These are phyloP conservation scores for Meghimatium bilineatum DNA, from an alignment of 2,888 invertebrate genomes.

Conservation along the genomic window DNA sequence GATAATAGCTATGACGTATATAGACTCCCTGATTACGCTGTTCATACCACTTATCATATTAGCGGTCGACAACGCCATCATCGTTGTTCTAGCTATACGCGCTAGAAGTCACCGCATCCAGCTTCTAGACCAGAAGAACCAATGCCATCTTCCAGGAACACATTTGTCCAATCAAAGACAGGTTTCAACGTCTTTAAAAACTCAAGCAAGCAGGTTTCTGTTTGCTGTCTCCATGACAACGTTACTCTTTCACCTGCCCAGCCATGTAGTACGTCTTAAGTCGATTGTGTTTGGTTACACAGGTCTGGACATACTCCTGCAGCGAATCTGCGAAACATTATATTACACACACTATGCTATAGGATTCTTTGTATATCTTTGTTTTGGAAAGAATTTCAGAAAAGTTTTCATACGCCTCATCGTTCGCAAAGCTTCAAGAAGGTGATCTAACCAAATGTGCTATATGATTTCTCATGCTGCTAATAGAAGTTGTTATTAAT, in stretches of 20 bases:
- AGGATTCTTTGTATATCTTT: conserved; percentile 27
- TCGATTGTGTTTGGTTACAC: conserved; percentile 5
- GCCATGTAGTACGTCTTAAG: conserved; percentile 29
- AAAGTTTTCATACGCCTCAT: conserved; percentile 5
- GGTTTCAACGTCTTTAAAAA: conserved; percentile 14
- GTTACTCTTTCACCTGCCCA: conserved; percentile 35
- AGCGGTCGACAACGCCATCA: conserved; percentile 23
- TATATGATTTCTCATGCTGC: too few species aligned
- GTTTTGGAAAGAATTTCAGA: conserved; percentile 32
- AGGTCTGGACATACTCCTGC: not conserved
- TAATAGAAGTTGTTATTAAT: too few species aligned
- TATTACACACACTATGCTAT: conserved; percentile 36
- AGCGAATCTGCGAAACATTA: conserved; percentile 14
- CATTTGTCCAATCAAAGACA: not conserved
- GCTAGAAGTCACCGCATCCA: not conserved
- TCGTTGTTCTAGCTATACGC: conserved; percentile 16
- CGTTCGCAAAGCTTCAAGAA: not conserved
- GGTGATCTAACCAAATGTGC: too few species aligned
- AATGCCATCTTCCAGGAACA: conserved; percentile 7
- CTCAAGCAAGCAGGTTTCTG: conserved; percentile 29
- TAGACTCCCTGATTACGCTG: conserved; percentile 31
- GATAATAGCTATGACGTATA: conserved; percentile 7
- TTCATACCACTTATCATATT: conserved; percentile 21
- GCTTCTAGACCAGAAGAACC: not conserved
- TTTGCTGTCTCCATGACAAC: conserved; percentile 34